phyloP scores from a whole-genome alignment of 2,888 invertebrate species.

The Sinohyriopsis cumingii region DNA sequence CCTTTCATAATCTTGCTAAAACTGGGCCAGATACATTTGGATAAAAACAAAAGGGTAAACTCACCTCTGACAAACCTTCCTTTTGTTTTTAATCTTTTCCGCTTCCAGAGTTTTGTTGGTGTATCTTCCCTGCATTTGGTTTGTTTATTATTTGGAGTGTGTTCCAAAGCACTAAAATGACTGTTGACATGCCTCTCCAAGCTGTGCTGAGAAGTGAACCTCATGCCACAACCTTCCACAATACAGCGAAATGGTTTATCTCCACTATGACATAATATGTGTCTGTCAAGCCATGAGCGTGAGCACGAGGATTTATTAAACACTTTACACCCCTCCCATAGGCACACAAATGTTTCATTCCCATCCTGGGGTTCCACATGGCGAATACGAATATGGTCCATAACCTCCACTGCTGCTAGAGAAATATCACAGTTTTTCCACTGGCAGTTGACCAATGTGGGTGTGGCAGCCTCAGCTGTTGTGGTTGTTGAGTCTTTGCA shows the following conservation, averaged over 20 bases:
- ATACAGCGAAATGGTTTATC: constrained; percentile 97
- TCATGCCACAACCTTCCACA: constrained; percentile 88
- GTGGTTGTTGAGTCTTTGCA: constrained; percentile 30
- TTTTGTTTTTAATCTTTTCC: constrained; percentile 88
- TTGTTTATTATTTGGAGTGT: constrained; percentile 58
- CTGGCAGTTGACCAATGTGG: constrained; percentile 49
- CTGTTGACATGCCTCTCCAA: constrained; percentile 94
- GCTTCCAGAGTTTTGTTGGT: constrained; percentile 87
- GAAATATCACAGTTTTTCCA: constrained; percentile 66
- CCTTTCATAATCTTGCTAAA: background rate
- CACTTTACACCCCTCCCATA: constrained; percentile 96
- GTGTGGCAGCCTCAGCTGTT: background rate
- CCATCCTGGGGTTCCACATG: constrained; percentile 78
- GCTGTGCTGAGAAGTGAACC: constrained; percentile 75
- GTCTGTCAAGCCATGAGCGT: constrained; percentile 92
- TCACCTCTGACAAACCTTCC: constrained; percentile 90
- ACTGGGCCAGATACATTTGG: background rate
- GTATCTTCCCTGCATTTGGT: constrained; percentile 81
- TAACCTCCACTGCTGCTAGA: constrained; percentile 52
- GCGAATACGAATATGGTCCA: constrained; percentile 63
- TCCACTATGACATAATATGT: constrained; percentile 91
- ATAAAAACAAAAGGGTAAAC: constrained; percentile 38
- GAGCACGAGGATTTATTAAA: constrained; percentile 93
- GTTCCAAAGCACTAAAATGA: constrained; percentile 82
- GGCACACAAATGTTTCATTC: constrained; percentile 88